Conservation (phyloP, 2,888 invertebrate genomes). For the Plagodis dolabraria region DNA sequence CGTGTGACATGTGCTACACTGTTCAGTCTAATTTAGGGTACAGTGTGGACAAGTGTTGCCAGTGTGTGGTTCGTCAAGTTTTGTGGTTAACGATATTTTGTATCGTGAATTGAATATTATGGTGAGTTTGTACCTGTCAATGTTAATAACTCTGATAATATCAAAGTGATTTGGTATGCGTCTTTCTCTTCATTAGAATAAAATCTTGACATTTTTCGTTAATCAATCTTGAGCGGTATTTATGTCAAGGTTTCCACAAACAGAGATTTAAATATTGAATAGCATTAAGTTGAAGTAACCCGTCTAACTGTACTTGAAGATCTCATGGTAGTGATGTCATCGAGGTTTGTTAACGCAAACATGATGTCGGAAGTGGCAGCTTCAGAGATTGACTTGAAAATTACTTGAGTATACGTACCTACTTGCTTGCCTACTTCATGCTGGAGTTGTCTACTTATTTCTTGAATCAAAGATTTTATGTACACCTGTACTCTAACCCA, state of each 20-base stretch:
- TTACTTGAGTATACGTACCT: constrained; percentile 6
- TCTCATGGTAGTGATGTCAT: constrained; percentile 34
- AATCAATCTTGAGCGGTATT: constrained; percentile 14
- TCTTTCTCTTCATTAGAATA: constrained; percentile 22
- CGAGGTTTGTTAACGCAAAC: constrained; percentile 20
- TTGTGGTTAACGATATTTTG: constrained; percentile 18
- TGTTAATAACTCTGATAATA: neutral
- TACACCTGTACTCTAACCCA: too few relatives aligned
- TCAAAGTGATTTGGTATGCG: neutral
- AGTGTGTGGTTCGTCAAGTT: constrained; percentile 33
- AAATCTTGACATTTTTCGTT: constrained; percentile 22
- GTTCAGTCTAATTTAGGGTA: constrained; percentile 53
- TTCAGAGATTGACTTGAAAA: constrained; percentile 30
- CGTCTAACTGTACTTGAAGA: constrained; percentile 26
- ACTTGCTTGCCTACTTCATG: too few relatives aligned
- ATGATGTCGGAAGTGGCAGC: constrained; percentile 24
- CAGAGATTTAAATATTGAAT: constrained; percentile 20
- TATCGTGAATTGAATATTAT: neutral
- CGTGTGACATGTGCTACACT: constrained; percentile 54
- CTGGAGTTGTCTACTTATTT: too few relatives aligned
- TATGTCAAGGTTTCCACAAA: constrained; percentile 27
- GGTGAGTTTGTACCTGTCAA: constrained; percentile 8
- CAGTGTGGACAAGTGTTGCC: constrained; percentile 47
- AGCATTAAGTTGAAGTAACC: constrained; percentile 21
- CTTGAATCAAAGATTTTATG: too few relatives aligned